phyloP scores from a whole-genome alignment of 64 coral and sea anemone species.

The Actinia equina region DNA sequence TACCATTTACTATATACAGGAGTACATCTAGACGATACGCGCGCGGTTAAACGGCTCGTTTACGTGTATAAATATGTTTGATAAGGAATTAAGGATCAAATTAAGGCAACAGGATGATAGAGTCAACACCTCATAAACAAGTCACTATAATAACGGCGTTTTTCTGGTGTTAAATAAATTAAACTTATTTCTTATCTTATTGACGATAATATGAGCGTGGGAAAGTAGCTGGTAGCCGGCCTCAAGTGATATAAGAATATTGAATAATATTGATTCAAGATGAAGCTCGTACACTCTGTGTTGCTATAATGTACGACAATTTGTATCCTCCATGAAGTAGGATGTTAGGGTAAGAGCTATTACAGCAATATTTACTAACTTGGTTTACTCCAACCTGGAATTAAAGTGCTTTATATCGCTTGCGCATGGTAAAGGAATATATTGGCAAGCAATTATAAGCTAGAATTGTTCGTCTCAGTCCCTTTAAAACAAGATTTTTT shows the following conservation, averaged over 20 bases:
- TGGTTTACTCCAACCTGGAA: no score
- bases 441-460: no score
- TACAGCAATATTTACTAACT: no score
- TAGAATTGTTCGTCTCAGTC: no score
- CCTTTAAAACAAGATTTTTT: no score
- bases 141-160: not conserved
- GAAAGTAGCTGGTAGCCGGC: not conserved
- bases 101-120: not conserved
- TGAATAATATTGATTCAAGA: not conserved
- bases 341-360: no score
- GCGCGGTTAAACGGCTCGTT: not conserved
- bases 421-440: no score
- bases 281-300: not conserved
- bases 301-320: no score
- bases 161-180: not conserved
- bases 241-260: not conserved
- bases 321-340: no score
- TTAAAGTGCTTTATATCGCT: no score
- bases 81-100: not conserved
- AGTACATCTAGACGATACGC: no score
- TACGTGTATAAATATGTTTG: not conserved
- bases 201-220: not conserved
- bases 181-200: not conserved
- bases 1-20: no score
- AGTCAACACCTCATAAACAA: slow-evolving; percentile 14